Conservation (phyloP, 92 coral and sea anemone species). For the Bergia sp. region DNA sequence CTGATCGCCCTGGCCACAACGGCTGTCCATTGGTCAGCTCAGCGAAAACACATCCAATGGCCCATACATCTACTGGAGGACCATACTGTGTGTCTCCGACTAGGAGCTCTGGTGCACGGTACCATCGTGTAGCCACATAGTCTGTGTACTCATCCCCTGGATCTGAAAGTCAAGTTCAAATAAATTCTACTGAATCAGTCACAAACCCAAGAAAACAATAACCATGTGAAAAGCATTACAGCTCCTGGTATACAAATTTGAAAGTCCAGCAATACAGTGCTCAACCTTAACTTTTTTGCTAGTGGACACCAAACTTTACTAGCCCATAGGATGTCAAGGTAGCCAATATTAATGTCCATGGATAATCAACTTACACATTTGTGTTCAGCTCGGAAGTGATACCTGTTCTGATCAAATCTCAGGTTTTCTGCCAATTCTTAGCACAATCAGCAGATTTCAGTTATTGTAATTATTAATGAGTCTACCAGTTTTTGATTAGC, state of each 20-base stretch:
- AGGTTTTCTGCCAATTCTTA: too few species aligned
- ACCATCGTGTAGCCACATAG: slow-evolving; percentile 98
- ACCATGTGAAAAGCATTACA: not conserved
- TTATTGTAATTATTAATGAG: too few species aligned
- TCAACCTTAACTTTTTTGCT: too few species aligned
- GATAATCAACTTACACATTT: too few species aligned
- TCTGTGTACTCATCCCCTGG: slow-evolving; percentile 97
- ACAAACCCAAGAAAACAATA: not conserved
- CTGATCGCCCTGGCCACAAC: slow-evolving; percentile 96
- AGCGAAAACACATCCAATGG: slow-evolving; percentile 97
- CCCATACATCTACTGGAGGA: slow-evolving; percentile 98
- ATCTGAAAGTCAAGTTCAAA: slow-evolving; percentile 46
- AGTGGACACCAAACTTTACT: too few species aligned
- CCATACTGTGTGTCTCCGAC: slow-evolving; percentile 93
- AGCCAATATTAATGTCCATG: too few species aligned
- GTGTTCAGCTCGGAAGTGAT: too few species aligned
- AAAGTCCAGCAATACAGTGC: too few species aligned
- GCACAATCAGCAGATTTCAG: too few species aligned
- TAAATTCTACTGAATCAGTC: not conserved
- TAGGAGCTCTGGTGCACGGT: slow-evolving; percentile 97
- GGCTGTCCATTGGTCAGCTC: slow-evolving; percentile 92
- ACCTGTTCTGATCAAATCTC: too few species aligned
- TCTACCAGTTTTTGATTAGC: too few species aligned
- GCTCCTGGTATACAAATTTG: not conserved
- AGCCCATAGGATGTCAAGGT: too few species aligned